Base-by-base conservation (phyloP, 2,797 vertebrate genomes). In the Chelonia mydas region DNA sequence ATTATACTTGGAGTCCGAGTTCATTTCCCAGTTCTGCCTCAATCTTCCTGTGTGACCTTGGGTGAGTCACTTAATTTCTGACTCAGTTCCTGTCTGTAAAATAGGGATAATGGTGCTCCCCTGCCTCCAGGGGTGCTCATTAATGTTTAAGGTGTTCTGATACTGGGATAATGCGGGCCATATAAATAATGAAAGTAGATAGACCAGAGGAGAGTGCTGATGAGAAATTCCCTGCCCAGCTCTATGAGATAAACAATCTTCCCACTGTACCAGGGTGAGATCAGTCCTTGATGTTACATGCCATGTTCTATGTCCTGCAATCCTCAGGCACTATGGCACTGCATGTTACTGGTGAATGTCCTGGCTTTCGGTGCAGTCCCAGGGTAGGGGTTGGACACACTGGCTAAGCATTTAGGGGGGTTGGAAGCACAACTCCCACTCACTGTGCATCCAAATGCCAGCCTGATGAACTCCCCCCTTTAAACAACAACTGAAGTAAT, bases 371-470 rank as follows among this genome's bases (percentile, higher is more conserved):
- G 54, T 13, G 21, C 31, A 10, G 12, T 16, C 55, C 16, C 81
- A 47, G 45, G n/a, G 50, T n/a, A 23, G n/a, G 54, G 53, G 15
- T 23, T 78, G 49, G 80, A 41, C 11, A 68, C 0, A 0, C 51
- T 6, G 31, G 83, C 51, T 79, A 65, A 90, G 51, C 47, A 4
- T 45, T 72, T 19, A 49, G 86, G 21, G 81, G 5, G 21, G 0
- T 45, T 11, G 3, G 86, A 53, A 11, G 50, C 37, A 79, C 2
- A 27, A 19, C 61, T 15, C 13, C 79, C 2, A 51, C 89, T 33
- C n/a, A 68, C 54, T 0, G 0, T 8, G 27, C 23, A 47, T 11
- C 82, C 5, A 76, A 61, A 1, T 17, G 2, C 41, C 8, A 54
- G 49, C 55, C 41, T 12, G 79, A 0, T 2, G 16, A 83, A 93